Conservation (phyloP, 1,140 invertebrate genomes). For the Carposina sasakii region DNA sequence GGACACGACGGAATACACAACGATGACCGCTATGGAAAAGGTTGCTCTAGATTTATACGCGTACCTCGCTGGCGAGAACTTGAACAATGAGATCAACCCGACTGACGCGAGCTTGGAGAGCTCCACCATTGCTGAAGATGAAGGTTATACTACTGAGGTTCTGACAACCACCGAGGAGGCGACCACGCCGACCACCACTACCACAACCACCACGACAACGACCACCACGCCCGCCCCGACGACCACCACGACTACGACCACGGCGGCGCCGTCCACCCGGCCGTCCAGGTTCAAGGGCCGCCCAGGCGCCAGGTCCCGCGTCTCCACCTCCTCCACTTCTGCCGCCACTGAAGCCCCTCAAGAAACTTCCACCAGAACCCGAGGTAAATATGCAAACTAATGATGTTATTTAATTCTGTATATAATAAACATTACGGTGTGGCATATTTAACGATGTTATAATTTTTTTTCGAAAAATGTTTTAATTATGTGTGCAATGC, state of each 20-base stretch:
- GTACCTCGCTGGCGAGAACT: constrained; percentile 82
- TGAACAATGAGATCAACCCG: constrained; percentile 76
- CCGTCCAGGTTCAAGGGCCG: constrained; percentile 58
- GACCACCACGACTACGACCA: constrained; percentile 45
- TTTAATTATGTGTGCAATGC: too few relatives aligned
- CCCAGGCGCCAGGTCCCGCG: constrained; percentile 40
- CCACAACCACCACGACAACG: constrained; percentile 74
- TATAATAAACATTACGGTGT: too few relatives aligned
- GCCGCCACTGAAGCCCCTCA: constrained; percentile 53
- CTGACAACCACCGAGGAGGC: constrained; percentile 74
- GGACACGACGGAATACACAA: constrained; percentile 76
- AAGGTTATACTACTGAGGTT: constrained; percentile 51
- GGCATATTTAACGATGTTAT: too few relatives aligned
- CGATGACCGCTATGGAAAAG: constrained; percentile 83
- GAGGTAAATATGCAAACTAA: constrained; percentile 62
- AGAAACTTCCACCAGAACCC: constrained; percentile 49
- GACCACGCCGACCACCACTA: constrained; percentile 73
- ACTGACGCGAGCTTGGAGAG: constrained; percentile 59
- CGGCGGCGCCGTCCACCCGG: constrained; percentile 41
- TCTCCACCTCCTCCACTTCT: constrained; percentile 33
- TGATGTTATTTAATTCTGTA: too few relatives aligned
- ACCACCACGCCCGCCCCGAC: constrained; percentile 68
- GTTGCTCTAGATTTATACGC: constrained; percentile 86
- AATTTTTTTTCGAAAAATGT: too few relatives aligned
- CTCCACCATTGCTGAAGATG: constrained; percentile 45